Base-by-base conservation (phyloP, 2,797 vertebrate species). In the Premnoplex brunnescens region DNA sequence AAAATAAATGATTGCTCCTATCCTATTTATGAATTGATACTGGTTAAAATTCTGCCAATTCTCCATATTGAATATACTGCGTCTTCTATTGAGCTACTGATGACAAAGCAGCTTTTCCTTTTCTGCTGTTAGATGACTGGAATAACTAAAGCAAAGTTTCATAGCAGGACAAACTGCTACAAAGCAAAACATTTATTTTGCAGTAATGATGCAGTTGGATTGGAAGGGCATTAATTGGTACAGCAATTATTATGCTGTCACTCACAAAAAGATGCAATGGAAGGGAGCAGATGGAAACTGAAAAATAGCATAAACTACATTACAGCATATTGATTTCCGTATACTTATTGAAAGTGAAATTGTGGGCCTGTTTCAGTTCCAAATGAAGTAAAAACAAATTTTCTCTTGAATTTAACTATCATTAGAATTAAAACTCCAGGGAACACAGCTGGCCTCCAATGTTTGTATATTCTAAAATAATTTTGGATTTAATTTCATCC, bases 101-200 rank as follows among this genome's bases (percentile, higher is more conserved):
- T 94, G 95, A 97, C 89, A 93, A 94, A 96, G 95, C 94, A 95
- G 67, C 63, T 96, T 96, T 93, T 88, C 44, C 88, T 82, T 86
- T 96, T 73, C 85, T 95, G 88, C 56, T 79, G 39, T 76, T 86
- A 84, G 83, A 91, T 79, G 89, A 96, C 6, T 95, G 89, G 71
- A 92, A 82, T 86, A 94, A 88, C 91, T 93, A 86, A 92, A 95
- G 91, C 51, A 81, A 96, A 95, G 92, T 94, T 95, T 96, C 89
- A 74, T 73, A 92, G 66, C 83, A 95, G 76, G 96, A 96, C 77
- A 91, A 95, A 95, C 94, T 49, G 58, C 91, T 86, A 84, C 73
- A 91, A 93, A 96, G 91, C 76, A 95, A 96, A 97, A 88, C 85
- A 91, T 89, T 93, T 96, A 90, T 94, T 94, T 88, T 86, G 74